Conservation (phyloP, 2,797 vertebrate genomes). For the Margarornis squamiger region DNA sequence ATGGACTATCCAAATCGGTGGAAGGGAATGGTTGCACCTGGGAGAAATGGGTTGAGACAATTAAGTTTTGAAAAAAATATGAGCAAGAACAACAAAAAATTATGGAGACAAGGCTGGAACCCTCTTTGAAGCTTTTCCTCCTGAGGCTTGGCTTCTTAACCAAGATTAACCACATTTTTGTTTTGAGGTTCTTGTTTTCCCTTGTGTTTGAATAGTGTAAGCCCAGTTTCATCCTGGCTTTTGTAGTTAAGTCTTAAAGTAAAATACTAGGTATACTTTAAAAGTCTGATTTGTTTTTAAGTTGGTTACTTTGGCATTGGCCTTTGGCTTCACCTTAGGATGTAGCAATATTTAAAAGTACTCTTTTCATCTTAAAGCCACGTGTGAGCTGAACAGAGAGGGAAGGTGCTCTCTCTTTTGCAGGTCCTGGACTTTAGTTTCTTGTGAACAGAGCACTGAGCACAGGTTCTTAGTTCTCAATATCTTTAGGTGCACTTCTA, state of each 20-base stretch:
- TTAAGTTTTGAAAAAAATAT: not conserved
- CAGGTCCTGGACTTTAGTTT: not conserved
- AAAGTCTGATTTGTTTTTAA: not conserved
- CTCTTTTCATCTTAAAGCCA: not conserved
- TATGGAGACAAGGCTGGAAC: not conserved
- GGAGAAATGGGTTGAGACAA: not conserved
- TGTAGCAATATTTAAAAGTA: not conserved
- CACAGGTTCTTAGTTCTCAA: not conserved
- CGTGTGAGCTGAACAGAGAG: not conserved
- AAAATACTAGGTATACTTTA: not conserved
- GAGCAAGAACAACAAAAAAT: not conserved
- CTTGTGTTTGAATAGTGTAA: not conserved
- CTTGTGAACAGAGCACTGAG: not conserved
- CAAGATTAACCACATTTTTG: not conserved
- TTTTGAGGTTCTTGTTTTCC: not conserved
- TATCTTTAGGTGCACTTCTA: not conserved
- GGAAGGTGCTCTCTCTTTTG: not conserved
- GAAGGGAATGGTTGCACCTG: not conserved
- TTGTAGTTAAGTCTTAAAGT: not conserved
- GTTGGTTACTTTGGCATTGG: not conserved
- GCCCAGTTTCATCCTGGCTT: not conserved
- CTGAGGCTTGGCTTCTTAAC: not conserved
- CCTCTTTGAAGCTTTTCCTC: not conserved
- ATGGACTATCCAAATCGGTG: not conserved
- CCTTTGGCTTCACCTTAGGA: not conserved